Conservation (phyloP, 1,140 invertebrate genomes). For the Diprion similis region DNA sequence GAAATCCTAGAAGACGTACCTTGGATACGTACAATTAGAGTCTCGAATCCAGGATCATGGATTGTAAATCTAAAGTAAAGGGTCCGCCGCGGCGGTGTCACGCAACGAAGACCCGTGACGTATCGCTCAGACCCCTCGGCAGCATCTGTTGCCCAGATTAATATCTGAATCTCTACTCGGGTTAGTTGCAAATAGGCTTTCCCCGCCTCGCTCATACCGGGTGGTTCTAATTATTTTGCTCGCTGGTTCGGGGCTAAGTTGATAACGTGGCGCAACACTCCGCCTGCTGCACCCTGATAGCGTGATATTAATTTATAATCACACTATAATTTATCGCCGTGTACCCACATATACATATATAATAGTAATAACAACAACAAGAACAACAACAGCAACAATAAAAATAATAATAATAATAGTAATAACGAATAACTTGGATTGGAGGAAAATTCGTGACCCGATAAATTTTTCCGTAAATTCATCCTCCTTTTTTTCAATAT, state of each 20-base stretch:
- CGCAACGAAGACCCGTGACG: neutral
- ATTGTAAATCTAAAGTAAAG: neutral
- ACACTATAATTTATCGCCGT: slow-evolving; percentile 35
- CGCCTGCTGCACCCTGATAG: slow-evolving; percentile 39
- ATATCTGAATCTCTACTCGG: slow-evolving; percentile 19
- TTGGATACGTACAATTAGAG: slow-evolving; percentile 36
- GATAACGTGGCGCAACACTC: slow-evolving; percentile 45
- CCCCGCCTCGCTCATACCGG: slow-evolving; percentile 23
- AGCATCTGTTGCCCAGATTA: slow-evolving; percentile 24
- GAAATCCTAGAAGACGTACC: neutral
- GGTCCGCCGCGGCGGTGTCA: neutral
- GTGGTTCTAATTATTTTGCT: slow-evolving; percentile 54
- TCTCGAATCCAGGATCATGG: slow-evolving; percentile 16
- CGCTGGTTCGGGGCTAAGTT: slow-evolving; percentile 45
- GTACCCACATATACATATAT: no score
- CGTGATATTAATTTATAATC: slow-evolving; percentile 52
- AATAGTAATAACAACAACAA: no score
- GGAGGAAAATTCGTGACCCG: no score
- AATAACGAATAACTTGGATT: no score
- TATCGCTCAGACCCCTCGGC: neutral
- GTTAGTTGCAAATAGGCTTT: slow-evolving; percentile 41
- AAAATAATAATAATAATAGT: no score
- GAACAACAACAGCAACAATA: no score
- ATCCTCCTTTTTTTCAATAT: no score
- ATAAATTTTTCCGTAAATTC: no score